Conservation (phyloP, 2,888 invertebrate genomes). For the Lacanobia oleracea region DNA sequence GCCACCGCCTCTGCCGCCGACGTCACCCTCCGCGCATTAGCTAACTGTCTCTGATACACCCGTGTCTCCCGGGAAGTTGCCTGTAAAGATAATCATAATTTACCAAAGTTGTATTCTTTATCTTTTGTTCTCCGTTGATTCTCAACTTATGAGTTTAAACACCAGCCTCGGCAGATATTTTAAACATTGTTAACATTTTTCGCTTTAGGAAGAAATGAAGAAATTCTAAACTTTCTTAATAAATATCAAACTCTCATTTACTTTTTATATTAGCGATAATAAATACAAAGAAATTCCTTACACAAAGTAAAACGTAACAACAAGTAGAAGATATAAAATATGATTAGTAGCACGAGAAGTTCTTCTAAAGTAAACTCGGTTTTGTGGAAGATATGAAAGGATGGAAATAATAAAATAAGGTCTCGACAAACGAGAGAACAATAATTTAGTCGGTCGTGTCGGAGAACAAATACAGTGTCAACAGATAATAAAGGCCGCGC, state of each 20-base stretch:
- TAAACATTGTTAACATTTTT: constrained; percentile 61
- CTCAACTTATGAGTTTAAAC: constrained; percentile 60
- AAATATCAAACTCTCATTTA: constrained; percentile 64
- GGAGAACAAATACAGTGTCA: constrained; percentile 81
- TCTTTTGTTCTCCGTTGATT: constrained; percentile 50
- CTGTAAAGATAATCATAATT: constrained; percentile 63
- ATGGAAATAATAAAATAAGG: constrained; percentile 70
- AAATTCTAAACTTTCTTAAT: constrained; percentile 69
- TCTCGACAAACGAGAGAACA: constrained; percentile 72
- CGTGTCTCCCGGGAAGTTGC: constrained; percentile 48
- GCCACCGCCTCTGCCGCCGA: constrained; percentile 54
- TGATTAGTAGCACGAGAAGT: constrained; percentile 65
- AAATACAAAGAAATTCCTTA: constrained; percentile 64
- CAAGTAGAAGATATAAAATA: constrained; percentile 59
- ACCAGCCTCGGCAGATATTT: constrained; percentile 53
- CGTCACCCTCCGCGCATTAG: constrained; percentile 52
- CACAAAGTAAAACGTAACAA: constrained; percentile 54
- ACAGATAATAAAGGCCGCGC: constrained; percentile 81
- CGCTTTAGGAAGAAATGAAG: constrained; percentile 53
- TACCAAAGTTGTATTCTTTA: constrained; percentile 52
- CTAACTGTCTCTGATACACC: constrained; percentile 61
- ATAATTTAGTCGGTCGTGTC: constrained; percentile 78
- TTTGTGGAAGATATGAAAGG: constrained; percentile 58
- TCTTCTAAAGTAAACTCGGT: constrained; percentile 66
- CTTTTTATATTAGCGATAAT: constrained; percentile 62